A percentile compares a stretch with the other conserved stretches of the same genome.
Conservation (phyloP, 2,888 invertebrate genomes). For the Agonopterix alstromeriana region DNA sequence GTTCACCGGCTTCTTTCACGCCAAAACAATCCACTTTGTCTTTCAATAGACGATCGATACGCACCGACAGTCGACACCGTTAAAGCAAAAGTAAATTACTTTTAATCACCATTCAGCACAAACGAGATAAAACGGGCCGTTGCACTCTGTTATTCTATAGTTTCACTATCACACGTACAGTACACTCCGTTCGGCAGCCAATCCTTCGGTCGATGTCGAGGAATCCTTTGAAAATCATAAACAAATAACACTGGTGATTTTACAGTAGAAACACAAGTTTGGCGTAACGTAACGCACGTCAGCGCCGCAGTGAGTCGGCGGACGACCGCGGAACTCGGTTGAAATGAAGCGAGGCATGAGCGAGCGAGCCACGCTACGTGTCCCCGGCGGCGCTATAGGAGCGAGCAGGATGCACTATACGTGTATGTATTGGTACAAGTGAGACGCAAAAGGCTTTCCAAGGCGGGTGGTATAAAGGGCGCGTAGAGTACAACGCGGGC, state of each 20-base stretch:
- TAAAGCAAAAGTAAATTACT: constrained; percentile 71
- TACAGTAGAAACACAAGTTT: constrained; percentile 42
- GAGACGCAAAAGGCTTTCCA: constrained; percentile 35
- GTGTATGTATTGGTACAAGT: constrained; percentile 12
- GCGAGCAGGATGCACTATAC: constrained; percentile 34
- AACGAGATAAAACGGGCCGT: constrained; percentile 57
- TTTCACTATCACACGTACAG: constrained; percentile 52
- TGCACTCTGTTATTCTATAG: constrained; percentile 46
- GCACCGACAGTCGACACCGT: constrained; percentile 53
- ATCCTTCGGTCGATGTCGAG: constrained; percentile 39
- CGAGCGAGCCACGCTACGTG: constrained; percentile 47
- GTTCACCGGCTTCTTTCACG: constrained; percentile 35
- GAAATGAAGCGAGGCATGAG: constrained; percentile 32
- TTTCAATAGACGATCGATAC: constrained; percentile 65
- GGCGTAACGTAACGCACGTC: constrained; percentile 61
- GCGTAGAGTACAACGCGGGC: constrained; percentile 20
- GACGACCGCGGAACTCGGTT: constrained; percentile 61
- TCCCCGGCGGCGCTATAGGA: constrained; percentile 35
- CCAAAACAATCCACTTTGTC: constrained; percentile 67
- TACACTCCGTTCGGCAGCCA: constrained; percentile 45
- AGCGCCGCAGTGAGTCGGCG: constrained; percentile 71
- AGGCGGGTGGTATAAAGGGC: constrained; percentile 54
- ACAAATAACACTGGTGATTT: constrained; percentile 68
- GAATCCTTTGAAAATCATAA: constrained; percentile 60
- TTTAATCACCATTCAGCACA: constrained; percentile 72